Percentiles rank a stretch among this genome's conserved stretches.
phyloP scores from a whole-genome alignment of 2,113 vertebrate genomes.

The Rhynchopsitta pachyrhyncha region DNA sequence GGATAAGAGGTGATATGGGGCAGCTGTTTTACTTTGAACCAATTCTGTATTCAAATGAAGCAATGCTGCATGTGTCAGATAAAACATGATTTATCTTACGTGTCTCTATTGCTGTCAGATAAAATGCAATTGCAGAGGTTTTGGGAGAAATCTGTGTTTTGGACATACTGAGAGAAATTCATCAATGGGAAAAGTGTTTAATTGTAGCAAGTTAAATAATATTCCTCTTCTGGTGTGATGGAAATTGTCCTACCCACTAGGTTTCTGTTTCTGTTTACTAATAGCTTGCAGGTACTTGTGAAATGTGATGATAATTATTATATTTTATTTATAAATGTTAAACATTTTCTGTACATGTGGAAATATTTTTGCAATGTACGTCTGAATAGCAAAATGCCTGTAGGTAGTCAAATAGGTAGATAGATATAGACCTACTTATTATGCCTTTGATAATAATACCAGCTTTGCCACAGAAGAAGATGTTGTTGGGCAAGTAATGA shows the following conservation, averaged over 20 bases:
- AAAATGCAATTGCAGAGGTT: constrained; percentile 22
- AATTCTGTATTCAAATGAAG: constrained; percentile 58
- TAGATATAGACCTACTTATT: neutral
- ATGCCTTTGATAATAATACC: neutral
- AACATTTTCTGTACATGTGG: neutral
- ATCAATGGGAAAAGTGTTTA: constrained; percentile 35
- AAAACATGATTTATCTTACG: constrained; percentile 45
- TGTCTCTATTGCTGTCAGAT: constrained; percentile 30
- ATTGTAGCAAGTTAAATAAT: constrained; percentile 11
- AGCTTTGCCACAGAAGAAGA: constrained; percentile 12
- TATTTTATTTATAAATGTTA: neutral
- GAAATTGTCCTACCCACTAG: neutral
- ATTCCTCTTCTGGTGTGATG: neutral
- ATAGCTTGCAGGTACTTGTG: neutral
- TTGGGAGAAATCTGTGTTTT: constrained; percentile 35
- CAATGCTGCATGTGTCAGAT: constrained; percentile 52
- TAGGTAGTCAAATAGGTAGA: neutral
- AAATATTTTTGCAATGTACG: constrained; percentile 4
- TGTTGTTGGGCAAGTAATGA: neutral
- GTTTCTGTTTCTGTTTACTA: constrained; percentile 14
- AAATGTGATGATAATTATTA: neutral
- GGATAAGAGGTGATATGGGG: neutral
- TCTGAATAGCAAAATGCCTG: neutral
- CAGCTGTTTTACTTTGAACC: constrained; percentile 40
- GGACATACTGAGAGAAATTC: neutral